Evolutionary conservation across 2,797 vertebrate genomes (phyloP).

Genomic region (Apodemus agrarius): DNA sequence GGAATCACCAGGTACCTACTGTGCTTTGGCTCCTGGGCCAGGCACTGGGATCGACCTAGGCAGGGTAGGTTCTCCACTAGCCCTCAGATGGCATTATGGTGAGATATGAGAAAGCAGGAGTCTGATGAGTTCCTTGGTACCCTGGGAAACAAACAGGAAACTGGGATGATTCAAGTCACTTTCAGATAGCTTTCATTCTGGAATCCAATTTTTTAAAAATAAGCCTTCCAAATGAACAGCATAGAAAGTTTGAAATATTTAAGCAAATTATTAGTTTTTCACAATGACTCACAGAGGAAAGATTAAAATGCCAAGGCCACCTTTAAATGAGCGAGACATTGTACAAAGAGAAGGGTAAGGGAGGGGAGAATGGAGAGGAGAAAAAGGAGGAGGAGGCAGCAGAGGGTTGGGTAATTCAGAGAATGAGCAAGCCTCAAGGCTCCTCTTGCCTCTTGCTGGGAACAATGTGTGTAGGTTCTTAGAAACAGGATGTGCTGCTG

Average conservation of each 20-base stretch:
- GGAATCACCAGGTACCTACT: neutral
- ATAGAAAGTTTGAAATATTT: neutral
- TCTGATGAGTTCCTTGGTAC: neutral
- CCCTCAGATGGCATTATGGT: neutral
- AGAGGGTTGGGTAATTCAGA: neutral
- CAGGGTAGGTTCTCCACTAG: neutral
- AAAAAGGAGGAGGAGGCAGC: neutral
- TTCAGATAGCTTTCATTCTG: neutral
- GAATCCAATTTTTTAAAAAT: neutral
- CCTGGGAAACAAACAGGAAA: neutral
- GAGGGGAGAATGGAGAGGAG: neutral
- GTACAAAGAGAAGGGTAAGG: neutral
- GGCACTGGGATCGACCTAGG: neutral
- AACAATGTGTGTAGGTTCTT: neutral
- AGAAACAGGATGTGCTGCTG: neutral
- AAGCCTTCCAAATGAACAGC: conserved; percentile 23
- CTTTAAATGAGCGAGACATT: neutral
- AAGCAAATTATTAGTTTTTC: neutral
- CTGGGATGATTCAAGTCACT: neutral
- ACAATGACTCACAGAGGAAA: conserved; percentile 8
- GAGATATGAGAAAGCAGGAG: neutral
- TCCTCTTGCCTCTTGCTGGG: neutral
- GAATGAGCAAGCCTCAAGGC: too few species aligned
- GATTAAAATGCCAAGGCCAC: neutral
- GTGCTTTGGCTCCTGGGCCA: neutral